Conservation (phyloP, 2,797 vertebrate genomes). For the Myioborus miniatus region DNA sequence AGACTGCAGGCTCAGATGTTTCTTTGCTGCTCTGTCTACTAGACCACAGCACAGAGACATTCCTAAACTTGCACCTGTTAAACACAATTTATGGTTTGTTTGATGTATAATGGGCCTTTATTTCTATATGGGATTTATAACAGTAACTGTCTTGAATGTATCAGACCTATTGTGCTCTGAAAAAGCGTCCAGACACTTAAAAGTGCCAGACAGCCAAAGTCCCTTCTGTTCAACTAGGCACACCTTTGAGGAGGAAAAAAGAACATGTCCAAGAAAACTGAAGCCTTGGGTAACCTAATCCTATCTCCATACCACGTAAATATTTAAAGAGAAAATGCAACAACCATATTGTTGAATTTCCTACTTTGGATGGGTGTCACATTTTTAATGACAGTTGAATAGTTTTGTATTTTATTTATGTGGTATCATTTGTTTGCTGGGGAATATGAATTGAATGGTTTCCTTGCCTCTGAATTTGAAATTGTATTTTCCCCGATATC, state of each 20-base stretch:
- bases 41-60: neutral
- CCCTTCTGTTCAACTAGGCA: neutral
- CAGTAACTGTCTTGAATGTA: neutral
- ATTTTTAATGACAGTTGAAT: conserved; percentile 65
- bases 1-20: neutral
- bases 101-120: neutral
- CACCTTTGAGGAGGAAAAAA: neutral
- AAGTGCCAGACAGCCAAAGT: neutral
- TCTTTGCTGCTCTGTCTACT: neutral
- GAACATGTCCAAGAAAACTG: neutral
- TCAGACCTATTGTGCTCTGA: neutral
- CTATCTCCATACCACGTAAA: conserved; percentile 9
- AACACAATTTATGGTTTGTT: neutral
- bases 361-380: conserved; percentile 27
- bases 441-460: conserved; percentile 49
- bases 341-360: conserved; percentile 28
- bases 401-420: conserved; percentile 71
- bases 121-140: neutral
- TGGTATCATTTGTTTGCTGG: conserved; percentile 54
- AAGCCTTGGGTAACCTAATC: neutral
- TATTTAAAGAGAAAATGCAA: conserved; percentile 50
- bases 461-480: conserved; percentile 78
- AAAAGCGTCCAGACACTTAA: neutral
- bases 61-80: neutral
- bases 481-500: conserved; percentile 17